phyloP scores from a whole-genome alignment of 1,140 invertebrate species.

The Adoxophyes honmai region DNA sequence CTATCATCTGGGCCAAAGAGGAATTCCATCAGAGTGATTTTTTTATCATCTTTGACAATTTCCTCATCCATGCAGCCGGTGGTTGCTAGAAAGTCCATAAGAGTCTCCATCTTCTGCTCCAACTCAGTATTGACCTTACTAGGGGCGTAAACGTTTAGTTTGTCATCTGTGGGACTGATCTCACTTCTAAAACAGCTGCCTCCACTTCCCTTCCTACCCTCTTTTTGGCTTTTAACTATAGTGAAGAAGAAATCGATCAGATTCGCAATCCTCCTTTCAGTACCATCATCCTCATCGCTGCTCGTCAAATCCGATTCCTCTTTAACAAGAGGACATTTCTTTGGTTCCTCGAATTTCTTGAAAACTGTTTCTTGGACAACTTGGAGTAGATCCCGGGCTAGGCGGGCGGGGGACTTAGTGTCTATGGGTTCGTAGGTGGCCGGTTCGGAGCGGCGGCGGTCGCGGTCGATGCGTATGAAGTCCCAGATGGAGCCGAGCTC shows the following conservation, averaged over 20 bases:
- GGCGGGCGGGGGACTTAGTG: constrained; percentile 52
- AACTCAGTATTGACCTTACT: constrained; percentile 60
- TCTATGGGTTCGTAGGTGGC: constrained; percentile 55
- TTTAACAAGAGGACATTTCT: constrained; percentile 56
- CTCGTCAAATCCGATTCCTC: constrained; percentile 61
- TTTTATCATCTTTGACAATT: constrained; percentile 60
- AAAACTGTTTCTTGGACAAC: constrained; percentile 72
- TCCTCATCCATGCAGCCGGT: constrained; percentile 61
- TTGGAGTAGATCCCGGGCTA: constrained; percentile 68
- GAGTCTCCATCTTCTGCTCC: constrained; percentile 71
- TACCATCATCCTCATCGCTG: constrained; percentile 61
- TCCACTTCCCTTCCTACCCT: constrained; percentile 60
- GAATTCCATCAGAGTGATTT: constrained; percentile 70
- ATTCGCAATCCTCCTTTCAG: constrained; percentile 62
- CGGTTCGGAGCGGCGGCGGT: constrained; percentile 49
- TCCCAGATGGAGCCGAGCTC: constrained; percentile 75
- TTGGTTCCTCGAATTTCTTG: constrained; percentile 56
- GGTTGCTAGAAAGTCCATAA: constrained; percentile 67
- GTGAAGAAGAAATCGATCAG: constrained; percentile 74
- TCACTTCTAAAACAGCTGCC: constrained; percentile 72
- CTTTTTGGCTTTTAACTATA: constrained; percentile 69
- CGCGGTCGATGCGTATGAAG: constrained; percentile 61
- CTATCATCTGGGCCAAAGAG: constrained; percentile 60
- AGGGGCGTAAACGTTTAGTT: constrained; percentile 47
- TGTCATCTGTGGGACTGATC: constrained; percentile 53